Percentiles rank a stretch among this genome's conserved stretches.
These are phyloP conservation scores for Anagrus nilaparvatae DNA, from an alignment of 1,140 invertebrate species.

Conservation along the genomic window DNA sequence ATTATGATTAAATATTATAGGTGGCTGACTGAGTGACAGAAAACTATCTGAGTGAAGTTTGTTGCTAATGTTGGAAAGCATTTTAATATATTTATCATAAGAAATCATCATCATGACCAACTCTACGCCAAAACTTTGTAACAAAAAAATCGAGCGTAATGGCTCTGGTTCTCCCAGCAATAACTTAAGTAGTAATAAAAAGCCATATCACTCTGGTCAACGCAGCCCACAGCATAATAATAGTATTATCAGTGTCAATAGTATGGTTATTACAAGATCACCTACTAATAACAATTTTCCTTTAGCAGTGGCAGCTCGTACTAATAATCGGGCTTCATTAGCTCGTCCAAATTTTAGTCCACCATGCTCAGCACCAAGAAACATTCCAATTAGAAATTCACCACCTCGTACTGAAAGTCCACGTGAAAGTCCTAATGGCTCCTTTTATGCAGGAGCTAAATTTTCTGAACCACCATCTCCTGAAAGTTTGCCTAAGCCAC, in stretches of 20 bases:
- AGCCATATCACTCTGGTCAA: constrained; percentile 12
- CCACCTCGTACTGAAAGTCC: constrained; percentile 26
- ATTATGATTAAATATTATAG: too few relatives aligned
- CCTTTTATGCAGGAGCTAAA: constrained; percentile 51
- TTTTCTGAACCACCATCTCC: constrained; percentile 52
- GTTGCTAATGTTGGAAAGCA: constrained; percentile 5
- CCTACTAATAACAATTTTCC: constrained; percentile 5
- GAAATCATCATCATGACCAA: constrained; percentile 42
- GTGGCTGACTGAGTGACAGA: constrained; percentile 13
- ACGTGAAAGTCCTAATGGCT: constrained; percentile 37
- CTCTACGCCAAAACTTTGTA: constrained; percentile 35
- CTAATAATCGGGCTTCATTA: too few relatives aligned
- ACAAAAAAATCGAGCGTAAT: constrained; percentile 33
- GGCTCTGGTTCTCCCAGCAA: constrained; percentile 33
- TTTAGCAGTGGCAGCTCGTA: too few relatives aligned
- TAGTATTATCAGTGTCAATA: too few relatives aligned
- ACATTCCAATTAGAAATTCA: constrained; percentile 20
- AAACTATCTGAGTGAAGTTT: constrained; percentile 6
- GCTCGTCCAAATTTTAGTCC: constrained; percentile 29
- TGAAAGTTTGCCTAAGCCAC: constrained; percentile 48
- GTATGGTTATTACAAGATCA: too few relatives aligned
- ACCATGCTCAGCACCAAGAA: constrained; percentile 21
- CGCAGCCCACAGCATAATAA: too few relatives aligned
- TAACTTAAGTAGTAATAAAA: constrained; percentile 29
- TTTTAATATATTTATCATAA: constrained; percentile 13